Evolutionary conservation across 2,797 vertebrate species (phyloP), one percentile per base, ranked within the genome.

Genomic region (Malacoraja senta): DNA sequence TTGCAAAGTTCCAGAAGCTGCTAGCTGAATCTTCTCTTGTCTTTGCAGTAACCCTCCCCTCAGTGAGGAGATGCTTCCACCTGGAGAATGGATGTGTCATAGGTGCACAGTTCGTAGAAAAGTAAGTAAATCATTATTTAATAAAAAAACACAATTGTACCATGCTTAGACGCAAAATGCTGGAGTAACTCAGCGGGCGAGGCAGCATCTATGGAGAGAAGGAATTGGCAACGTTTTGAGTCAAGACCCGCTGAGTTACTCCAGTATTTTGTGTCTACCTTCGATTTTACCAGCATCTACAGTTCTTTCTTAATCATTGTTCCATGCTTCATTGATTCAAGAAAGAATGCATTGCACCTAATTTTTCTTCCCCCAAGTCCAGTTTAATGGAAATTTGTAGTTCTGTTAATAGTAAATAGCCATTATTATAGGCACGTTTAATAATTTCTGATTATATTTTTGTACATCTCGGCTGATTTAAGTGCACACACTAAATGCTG

Each of bases 71-170:
- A 99, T 99, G 98, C 97, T 99, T 96, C 99, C 99, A 88, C 97
- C 99, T 8, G 99, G 99, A 93, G 99, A 99, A 95, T 99, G 99
- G 99, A 99, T 99, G 98, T 99, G 99, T 96, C 99, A 99, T 95
- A 98, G 98, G 95, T 99, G 99, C 94, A 98, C 97, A 53, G 97
- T 99, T 93, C 97, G 98, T 81, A 97, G 98, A 96, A 99, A 98
- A 97, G 99, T 99, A 97, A 96, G 93, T 88, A 93, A 38, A 35
- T 53, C 1, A 91, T 93, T 53, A 81, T 76, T 93, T 17, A 24
- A 8, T 21, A 26, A 63, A 53, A 53, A 53, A 3, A 68, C 10
- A 68, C 24, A 21, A 74, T 35, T 63, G 26, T 58, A 63, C 4
- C 3, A 1, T 3, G 53, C 26, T 84, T 84, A 53, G 44, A 53